Percentiles rank a stretch among this genome's conserved stretches.
These are phyloP conservation scores for Scyliorhinus canicula DNA, from an alignment of 2,797 vertebrate species.

Conservation along the genomic window DNA sequence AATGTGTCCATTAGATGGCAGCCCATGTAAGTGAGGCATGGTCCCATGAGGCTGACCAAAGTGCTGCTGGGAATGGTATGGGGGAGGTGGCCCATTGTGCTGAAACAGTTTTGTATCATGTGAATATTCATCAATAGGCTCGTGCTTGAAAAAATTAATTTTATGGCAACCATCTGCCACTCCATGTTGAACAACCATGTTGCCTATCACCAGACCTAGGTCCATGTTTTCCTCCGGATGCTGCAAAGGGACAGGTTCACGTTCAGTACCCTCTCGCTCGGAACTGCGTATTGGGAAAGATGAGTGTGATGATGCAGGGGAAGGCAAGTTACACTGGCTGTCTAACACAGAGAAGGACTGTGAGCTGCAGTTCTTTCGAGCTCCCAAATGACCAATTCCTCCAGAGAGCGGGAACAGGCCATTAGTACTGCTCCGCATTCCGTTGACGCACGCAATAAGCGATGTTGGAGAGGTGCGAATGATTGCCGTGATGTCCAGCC, in stretches of 20 bases:
- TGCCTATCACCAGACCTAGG: conserved; percentile 67
- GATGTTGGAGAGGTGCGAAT: conserved; percentile 82
- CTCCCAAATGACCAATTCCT: conserved; percentile 52
- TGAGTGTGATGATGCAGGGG: conserved; percentile 71
- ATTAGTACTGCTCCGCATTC: conserved; percentile 60
- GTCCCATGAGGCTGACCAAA: conserved; percentile 57
- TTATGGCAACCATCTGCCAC: conserved; percentile 63
- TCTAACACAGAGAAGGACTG: conserved; percentile 57
- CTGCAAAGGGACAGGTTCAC: conserved; percentile 71
- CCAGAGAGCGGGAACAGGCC: conserved; percentile 50
- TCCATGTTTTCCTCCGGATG: conserved; percentile 58
- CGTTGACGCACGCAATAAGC: conserved; percentile 78
- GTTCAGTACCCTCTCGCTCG: conserved; percentile 66
- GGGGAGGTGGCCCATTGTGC: conserved; percentile 80
- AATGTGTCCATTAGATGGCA: conserved; percentile 45
- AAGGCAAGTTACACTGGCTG: conserved; percentile 68
- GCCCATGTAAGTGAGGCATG: conserved; percentile 61
- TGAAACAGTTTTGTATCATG: conserved; percentile 68
- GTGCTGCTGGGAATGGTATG: conserved; percentile 82
- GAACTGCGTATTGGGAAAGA: conserved; percentile 52
- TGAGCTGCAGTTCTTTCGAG: conserved; percentile 62
- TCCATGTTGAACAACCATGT: conserved; percentile 58
- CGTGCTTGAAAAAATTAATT: conserved; percentile 79
- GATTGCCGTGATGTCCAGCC: conserved; percentile 74
- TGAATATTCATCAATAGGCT: conserved; percentile 81